Evolutionary conservation across 2,113 vertebrate species (phyloP).

Genomic region (Corvus cornix): DNA sequence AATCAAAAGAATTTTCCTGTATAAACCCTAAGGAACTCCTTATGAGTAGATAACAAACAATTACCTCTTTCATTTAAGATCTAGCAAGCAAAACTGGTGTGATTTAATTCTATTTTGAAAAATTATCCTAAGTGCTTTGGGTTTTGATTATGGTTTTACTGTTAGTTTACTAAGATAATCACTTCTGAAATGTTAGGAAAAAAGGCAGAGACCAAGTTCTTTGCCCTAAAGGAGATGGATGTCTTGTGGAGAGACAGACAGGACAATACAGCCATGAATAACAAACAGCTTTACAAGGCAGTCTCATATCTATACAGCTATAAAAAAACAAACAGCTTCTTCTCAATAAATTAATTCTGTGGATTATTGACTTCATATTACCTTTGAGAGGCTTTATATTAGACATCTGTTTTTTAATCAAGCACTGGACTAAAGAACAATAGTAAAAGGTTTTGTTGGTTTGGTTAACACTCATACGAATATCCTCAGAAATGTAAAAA

Average conservation of each 20-base stretch:
- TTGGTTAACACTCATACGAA: not conserved
- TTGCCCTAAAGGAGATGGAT: not conserved
- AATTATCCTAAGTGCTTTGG: not conserved
- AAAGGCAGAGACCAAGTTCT: not conserved
- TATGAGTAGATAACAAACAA: accelerated
- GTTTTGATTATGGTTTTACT: not conserved
- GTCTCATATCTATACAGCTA: not conserved
- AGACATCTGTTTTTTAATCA: not conserved
- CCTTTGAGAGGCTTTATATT: not conserved
- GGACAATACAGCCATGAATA: not conserved
- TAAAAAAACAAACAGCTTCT: not conserved
- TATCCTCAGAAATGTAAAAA: not conserved
- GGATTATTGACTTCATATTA: not conserved
- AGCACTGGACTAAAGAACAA: not conserved
- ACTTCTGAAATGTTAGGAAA: not conserved
- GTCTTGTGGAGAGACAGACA: not conserved
- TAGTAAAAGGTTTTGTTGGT: not conserved
- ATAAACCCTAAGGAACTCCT: not conserved
- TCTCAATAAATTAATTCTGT: conserved; percentile 17
- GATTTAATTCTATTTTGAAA: not conserved
- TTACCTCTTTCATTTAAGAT: not conserved
- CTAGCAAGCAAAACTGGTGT: not conserved
- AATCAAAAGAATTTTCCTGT: not conserved
- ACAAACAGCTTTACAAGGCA: not conserved
- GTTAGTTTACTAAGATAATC: not conserved